phyloP scores from a whole-genome alignment of 2,888 invertebrate genomes.

The Gisinianus flammeolus region DNA sequence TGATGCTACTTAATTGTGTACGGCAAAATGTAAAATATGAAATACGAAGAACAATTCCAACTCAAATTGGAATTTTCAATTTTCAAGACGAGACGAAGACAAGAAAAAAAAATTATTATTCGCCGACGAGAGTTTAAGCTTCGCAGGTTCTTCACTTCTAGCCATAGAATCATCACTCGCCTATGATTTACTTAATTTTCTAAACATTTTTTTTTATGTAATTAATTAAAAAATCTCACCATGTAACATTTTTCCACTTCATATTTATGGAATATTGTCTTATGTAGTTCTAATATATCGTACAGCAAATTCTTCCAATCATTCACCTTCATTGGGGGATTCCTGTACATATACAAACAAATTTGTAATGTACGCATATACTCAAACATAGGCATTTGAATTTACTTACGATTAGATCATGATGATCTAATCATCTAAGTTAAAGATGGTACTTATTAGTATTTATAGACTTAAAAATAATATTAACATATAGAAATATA shows the following conservation, averaged over 20 bases:
- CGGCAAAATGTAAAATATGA: neutral
- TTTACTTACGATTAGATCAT: too few species aligned
- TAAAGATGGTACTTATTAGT: neutral
- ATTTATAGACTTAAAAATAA: neutral
- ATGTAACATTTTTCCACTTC: constrained; percentile 37
- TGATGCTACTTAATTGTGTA: neutral
- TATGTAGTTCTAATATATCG: constrained; percentile 71
- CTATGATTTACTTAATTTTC: too few species aligned
- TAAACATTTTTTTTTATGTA: too few species aligned
- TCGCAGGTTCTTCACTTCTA: neutral
- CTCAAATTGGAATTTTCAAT: too few species aligned
- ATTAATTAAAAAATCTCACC: constrained; percentile 33
- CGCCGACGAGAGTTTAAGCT: neutral
- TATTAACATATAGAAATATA: constrained; percentile 6
- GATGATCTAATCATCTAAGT: neutral
- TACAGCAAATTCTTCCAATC: constrained; percentile 73
- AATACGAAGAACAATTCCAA: too few species aligned
- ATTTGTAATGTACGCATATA: too few species aligned
- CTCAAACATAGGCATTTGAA: too few species aligned
- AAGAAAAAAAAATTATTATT: neutral
- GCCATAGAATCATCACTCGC: neutral
- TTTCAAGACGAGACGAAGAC: neutral
- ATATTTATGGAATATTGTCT: constrained; percentile 58
- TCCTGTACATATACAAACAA: too few species aligned
- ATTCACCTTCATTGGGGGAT: constrained; percentile 63